Base-by-base conservation (phyloP, 2,797 vertebrate genomes). In the Dallia pectoralis region DNA sequence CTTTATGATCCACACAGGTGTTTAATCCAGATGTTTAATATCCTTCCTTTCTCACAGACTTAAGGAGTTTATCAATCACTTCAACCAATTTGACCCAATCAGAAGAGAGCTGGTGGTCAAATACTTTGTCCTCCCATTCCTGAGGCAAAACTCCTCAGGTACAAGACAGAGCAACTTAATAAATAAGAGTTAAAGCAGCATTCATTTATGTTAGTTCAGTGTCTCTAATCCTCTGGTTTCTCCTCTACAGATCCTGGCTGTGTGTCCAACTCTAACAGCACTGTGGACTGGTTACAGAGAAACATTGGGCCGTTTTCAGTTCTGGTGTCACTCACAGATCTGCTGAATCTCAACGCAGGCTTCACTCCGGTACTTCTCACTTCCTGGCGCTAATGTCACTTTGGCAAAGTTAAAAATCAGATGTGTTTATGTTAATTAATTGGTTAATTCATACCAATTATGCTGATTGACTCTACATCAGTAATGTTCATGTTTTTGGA, bases 231-330 rank as follows among this genome's bases (percentile, higher is more conserved):
- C n/a, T 53, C 33, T 22, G 56, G n/a, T 61, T 0, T 71, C 51
- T 49, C 19, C 27, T 59, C 18, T 65, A 22, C 80, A 93, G 91
- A 74, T 72, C 27, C 71, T 18, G 80, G 67, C 48, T 93, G 92
- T 71, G 72, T 79, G 53, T 82, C 77, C 0, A 49, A 53, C 25
- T 75, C 75, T 63, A 86, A 81, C 70, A 63, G 61, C 87, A 91
- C 87, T 18, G 68, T 64, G 19, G 77, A 81, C 29, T 93, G 90
- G 91, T 70, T 92, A 19, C 14, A 25, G 36, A 70, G 56, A 47
- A 91, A 90, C 65, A 69, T 92, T 16, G 92, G 90, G 12, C 82
- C 79, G 1, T 93, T 93, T 77, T 89, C 89, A 4, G 0, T 0
- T 1, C 2, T 88, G 1, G 3, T 90, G 69, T 33, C 86, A 8